Base-by-base conservation (phyloP, 2,888 invertebrate species). In the Tyria jacobaeae region DNA sequence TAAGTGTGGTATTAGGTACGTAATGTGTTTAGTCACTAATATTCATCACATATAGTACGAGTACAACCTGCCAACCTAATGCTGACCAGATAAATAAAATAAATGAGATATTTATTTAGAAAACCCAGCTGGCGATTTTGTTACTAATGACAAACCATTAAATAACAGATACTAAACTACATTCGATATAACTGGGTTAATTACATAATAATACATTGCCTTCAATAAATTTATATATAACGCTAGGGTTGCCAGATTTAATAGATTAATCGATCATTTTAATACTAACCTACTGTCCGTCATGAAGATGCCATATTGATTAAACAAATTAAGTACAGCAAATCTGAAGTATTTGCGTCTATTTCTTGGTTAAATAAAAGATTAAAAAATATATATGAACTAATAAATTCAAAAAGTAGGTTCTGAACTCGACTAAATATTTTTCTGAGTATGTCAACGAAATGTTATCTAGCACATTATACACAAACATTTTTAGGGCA, bases 81-180 rank as follows among this genome's bases (percentile, higher is more conserved):
- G 5, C 10, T 10, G 10, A 44, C 12, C 44, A 34, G 24, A 35
- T 10, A 44, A 47, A 41, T 21, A 7, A 39, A 44, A 49, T 27
- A 1, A 25, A 2, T 15, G 25, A 14, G 21, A 34, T 34, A 47
- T 35, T 48, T 24, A 47, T 34, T 1, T 47, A 44, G 12, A 5
- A 15, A 31, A 21, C 15, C 47, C 37, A 47, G 47, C 25, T 21
- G 31, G 52, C 31, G 24, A 15, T 31, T 34, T 21, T 37, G 17
- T 6, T 24, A 35, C 31, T 49, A 17, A 57, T 49, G 57, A 50
- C 49, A 35, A 15, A 31, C 17, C 17, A 21, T 39, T 54, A 54
- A 49, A 54, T 53, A 54, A 53, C 39, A 34, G 49, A 24, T 14
- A 49, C 27, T 12, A 48, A 37, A 49, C 37, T 39, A 27, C 49